Evolutionary conservation across 1,140 invertebrate genomes (phyloP).

Genomic region (Drosophila equinoxialis): DNA sequence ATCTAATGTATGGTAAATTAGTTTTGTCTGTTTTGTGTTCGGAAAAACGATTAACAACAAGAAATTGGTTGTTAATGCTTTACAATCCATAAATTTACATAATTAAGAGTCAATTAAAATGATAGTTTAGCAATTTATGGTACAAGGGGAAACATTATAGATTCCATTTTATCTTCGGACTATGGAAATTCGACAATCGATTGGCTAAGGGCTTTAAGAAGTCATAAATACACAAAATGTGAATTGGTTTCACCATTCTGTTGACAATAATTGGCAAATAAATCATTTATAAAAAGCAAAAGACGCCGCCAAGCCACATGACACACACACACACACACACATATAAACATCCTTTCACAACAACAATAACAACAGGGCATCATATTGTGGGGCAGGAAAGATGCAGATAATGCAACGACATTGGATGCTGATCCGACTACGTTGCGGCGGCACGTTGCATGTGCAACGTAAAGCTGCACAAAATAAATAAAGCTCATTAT

Average conservation of each 20-base stretch:
- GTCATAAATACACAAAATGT: slow-evolving; percentile 13
- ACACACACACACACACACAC: neutral
- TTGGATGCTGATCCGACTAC: slow-evolving; percentile 1
- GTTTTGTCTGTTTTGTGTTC: too few relatives aligned
- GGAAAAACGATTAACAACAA: neutral
- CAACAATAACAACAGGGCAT: slow-evolving; percentile 12
- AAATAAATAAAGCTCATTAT: slow-evolving; percentile 73
- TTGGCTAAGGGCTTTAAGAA: slow-evolving; percentile 5
- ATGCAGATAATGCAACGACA: slow-evolving; percentile 40
- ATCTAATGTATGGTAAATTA: too few relatives aligned
- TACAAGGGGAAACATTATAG: too few relatives aligned
- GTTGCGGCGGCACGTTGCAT: slow-evolving; percentile 14
- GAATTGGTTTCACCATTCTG: slow-evolving; percentile 25
- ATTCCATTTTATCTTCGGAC: neutral
- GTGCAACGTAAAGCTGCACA: slow-evolving; percentile 56
- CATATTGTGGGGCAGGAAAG: slow-evolving; percentile 17
- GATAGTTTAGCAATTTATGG: too few relatives aligned
- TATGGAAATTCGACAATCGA: neutral
- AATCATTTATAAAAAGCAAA: slow-evolving; percentile 47
- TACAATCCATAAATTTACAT: too few relatives aligned
- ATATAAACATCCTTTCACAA: neutral
- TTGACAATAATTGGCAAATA: slow-evolving; percentile 56
- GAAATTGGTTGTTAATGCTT: too few relatives aligned
- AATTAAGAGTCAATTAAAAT: too few relatives aligned
- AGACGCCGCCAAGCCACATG: slow-evolving; percentile 35